These are phyloP conservation scores for Caradrina kadenii DNA, from an alignment of 2,888 invertebrate species.

Conservation along the genomic window DNA sequence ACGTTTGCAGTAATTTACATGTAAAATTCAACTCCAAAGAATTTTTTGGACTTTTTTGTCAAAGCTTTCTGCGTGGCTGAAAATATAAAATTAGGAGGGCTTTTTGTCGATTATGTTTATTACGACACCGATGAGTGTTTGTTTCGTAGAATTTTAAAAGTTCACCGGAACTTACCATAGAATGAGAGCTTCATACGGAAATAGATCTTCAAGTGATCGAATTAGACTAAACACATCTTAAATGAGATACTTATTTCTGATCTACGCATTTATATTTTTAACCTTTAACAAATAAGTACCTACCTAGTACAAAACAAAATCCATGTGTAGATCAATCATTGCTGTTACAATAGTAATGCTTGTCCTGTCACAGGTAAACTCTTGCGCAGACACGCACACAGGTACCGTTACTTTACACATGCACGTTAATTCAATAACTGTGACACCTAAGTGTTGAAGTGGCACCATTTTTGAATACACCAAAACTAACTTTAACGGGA, in stretches of 20 bases:
- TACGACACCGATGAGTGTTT: too few species aligned
- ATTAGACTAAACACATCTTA: neutral
- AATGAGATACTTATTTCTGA: neutral
- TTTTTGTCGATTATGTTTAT: slow-evolving; percentile 8
- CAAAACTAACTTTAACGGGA: slow-evolving; percentile 50
- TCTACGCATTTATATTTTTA: slow-evolving; percentile 21
- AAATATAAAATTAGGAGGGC: slow-evolving; percentile 11
- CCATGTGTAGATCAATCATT: slow-evolving; percentile 64
- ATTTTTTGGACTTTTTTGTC: slow-evolving; percentile 19
- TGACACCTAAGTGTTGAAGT: slow-evolving; percentile 60
- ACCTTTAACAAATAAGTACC: slow-evolving; percentile 33
- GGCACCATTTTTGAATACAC: slow-evolving; percentile 37
- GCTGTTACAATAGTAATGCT: slow-evolving; percentile 61
- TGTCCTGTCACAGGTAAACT: slow-evolving; percentile 63
- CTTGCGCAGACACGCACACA: slow-evolving; percentile 65
- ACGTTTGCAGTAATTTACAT: slow-evolving; percentile 35
- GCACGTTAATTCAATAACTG: slow-evolving; percentile 68
- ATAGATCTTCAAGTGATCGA: neutral
- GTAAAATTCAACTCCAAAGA: slow-evolving; percentile 29
- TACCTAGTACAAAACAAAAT: slow-evolving; percentile 24
- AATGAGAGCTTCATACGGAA: neutral
- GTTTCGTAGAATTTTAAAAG: too few species aligned
- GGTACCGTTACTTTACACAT: slow-evolving; percentile 72
- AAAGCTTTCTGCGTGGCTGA: slow-evolving; percentile 15
- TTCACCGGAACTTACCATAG: too few species aligned